Conservation (phyloP, 2,113 vertebrate species). For the Lynx canadensis region DNA sequence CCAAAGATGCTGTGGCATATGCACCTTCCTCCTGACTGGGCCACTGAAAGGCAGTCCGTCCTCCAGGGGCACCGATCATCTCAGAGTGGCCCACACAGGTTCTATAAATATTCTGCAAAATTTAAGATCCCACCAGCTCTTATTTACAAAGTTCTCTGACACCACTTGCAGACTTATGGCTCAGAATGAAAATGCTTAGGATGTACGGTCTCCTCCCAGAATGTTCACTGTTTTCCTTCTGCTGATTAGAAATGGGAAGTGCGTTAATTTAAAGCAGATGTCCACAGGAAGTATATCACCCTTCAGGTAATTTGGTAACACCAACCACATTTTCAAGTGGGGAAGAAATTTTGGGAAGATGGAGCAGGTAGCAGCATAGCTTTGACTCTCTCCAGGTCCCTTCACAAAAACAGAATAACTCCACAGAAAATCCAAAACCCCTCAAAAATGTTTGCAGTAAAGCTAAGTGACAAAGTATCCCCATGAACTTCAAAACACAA, state of each 20-base stretch:
- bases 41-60: background rate
- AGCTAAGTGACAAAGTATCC: background rate
- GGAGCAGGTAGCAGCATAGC: background rate
- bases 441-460: conserved; percentile 35
- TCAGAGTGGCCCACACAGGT: background rate
- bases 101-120: background rate
- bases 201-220: background rate
- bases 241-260: background rate
- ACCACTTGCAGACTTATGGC: background rate
- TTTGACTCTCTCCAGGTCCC: background rate
- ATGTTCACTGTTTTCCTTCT: conserved; percentile 1
- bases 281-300: background rate
- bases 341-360: conserved; percentile 21
- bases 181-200: conserved; percentile 9
- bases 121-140: background rate
- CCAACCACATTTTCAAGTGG: background rate
- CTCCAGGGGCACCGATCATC: background rate
- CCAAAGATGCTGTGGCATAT: background rate
- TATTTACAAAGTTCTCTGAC: background rate
- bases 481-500: conserved; percentile 29
- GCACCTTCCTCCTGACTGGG: background rate
- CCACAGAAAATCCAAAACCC: background rate
- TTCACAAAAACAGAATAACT: conserved; percentile 19
- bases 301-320: background rate
- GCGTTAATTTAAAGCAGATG: conserved; percentile 35